Conservation (phyloP, 2,113 vertebrate genomes). For the human region GRCh38 chr12:3976501-3977000, state of each 20-base stretch:
- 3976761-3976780: not conserved
- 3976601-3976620: not conserved
- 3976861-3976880: not conserved
- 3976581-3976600: conserved; percentile 20
- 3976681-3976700: conserved; percentile 56
- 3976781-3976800: not conserved
- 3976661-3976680: conserved; percentile 57
- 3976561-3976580: not conserved
- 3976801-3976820: conserved; percentile 12
- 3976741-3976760: not conserved
- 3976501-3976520: not conserved
- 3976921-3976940: rapidly evolving
- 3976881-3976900: not conserved
- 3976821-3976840: not conserved
- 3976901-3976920: not conserved
- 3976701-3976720: not conserved
- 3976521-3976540: not conserved
- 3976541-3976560: not conserved
- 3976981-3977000: not conserved
- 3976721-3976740: not conserved
- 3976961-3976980: not conserved
- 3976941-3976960: not conserved
- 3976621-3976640: conserved; percentile 7
- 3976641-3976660: not conserved
- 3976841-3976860: not conserved